Evolutionary conservation across 2,797 vertebrate species (phyloP), one percentile per base, ranked within the genome.

Genomic region (Neomorphus geoffroyi): DNA sequence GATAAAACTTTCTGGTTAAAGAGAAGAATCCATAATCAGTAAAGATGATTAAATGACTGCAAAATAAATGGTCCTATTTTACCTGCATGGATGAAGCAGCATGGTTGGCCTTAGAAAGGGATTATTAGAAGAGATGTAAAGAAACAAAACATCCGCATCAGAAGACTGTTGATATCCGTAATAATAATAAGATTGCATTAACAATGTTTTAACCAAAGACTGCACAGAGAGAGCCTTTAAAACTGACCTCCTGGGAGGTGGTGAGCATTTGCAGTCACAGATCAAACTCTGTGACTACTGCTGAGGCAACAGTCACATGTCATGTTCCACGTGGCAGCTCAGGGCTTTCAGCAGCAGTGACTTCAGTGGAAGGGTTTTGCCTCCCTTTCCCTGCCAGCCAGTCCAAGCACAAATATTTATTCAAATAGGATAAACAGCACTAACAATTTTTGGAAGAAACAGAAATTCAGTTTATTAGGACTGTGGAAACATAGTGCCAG

Each of bases 391-490:
- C 33, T 87, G 57, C 61, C 66, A 71, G 35, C 32, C 66, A 88
- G 54, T 48, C 35, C 66, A 86, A 90, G 53, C 45, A 86, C 41
- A 71, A 96, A 79, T 65, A 91, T 96, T 95, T 96, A 90, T 87
- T 88, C 62, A 65, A 86, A 65, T 35, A 11, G 46, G 9, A 92
- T 91, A 91, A 93, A 86, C 69, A 92, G 18, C 66, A 78, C 75
- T 77, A 88, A 80, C 13, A 77, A 71, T 45, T 78, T 73, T 92
- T 78, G 28, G 32, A 92, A 86, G 54, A 89, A 94, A 70, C 0
- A 92, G 48, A 93, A 90, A 77, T 64, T 83, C 45, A 79, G 39
- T 85, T 96, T 90, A 90, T 80, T 71, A 91, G 28, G 51, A 67
- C 32, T 61, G 39, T 77, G 45, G 71, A 93, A 94, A 85, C 45